A percentile compares a stretch with the other conserved stretches of the same genome.
Conservation (phyloP, 2,888 invertebrate genomes). For the Psylliodes chrysocephalus region DNA sequence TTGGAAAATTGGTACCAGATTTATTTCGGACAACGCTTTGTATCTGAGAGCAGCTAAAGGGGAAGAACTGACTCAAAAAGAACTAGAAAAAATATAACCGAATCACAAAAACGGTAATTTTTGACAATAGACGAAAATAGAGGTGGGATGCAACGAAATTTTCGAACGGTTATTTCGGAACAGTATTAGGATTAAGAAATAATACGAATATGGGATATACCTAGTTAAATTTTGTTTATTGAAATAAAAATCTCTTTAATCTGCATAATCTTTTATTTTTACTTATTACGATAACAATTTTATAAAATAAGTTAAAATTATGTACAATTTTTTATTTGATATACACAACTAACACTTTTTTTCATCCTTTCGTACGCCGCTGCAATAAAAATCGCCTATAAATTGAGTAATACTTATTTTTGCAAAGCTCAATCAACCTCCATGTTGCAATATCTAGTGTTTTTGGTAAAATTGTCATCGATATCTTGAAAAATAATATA, state of each 20-base stretch:
- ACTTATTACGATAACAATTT: conserved; percentile 39
- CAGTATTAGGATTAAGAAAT: too few species aligned
- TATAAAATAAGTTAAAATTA: conserved; percentile 43
- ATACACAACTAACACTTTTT: conserved; percentile 24
- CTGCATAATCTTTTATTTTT: conserved; percentile 23
- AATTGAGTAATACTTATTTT: conserved; percentile 16
- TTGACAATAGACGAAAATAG: background rate
- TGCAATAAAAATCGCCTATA: conserved; percentile 23
- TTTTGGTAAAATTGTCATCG: background rate
- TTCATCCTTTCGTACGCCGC: conserved; percentile 9
- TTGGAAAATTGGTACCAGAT: conserved; percentile 50
- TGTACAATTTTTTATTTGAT: conserved; percentile 38
- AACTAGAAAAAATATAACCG: conserved; percentile 43
- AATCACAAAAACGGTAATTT: background rate
- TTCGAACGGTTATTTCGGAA: background rate
- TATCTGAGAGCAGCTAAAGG: conserved; percentile 58
- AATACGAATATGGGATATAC: too few species aligned
- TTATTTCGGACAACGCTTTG: conserved; percentile 52
- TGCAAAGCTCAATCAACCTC: background rate
- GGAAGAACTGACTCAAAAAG: conserved; percentile 53
- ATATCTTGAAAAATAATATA: background rate
- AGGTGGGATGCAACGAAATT: background rate
- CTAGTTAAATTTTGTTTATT: too few species aligned
- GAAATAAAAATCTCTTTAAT: background rate
- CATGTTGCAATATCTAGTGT: background rate